These are phyloP conservation scores for Chironomus tentans DNA, from an alignment of 2,888 invertebrate species.

Conservation along the genomic window DNA sequence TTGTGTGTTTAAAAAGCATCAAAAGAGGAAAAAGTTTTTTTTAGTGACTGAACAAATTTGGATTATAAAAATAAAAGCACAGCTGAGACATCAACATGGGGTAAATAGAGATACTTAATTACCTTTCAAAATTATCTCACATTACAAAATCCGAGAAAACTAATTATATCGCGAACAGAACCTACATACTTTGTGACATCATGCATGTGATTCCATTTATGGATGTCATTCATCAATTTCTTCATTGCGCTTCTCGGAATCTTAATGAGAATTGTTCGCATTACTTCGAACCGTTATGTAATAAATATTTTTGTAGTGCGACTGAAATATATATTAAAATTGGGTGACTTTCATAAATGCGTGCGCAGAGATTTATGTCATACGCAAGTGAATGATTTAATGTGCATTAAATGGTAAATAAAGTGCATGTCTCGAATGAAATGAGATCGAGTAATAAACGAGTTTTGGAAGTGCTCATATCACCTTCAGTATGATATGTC, in stretches of 20 bases:
- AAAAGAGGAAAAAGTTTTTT: neutral
- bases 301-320: too few relatives aligned
- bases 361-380: neutral
- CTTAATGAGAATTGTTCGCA: neutral
- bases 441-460: neutral
- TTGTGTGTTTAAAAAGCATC: neutral
- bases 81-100: neutral
- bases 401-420: neutral
- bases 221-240: slow-evolving; percentile 16
- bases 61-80: neutral
- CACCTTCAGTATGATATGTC: neutral
- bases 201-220: neutral
- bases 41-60: neutral
- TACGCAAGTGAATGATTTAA: neutral
- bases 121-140: neutral
- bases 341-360: slow-evolving; percentile 9
- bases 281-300: too few relatives aligned
- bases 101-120: slow-evolving; percentile 5
- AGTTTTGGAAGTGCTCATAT: neutral
- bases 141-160: too few relatives aligned
- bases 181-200: neutral
- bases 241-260: neutral
- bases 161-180: too few relatives aligned
- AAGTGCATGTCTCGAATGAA: neutral
- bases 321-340: neutral